Percentiles rank a stretch among this genome's conserved stretches.
These are phyloP conservation scores for Tachysurus vachellii DNA, from an alignment of 2,113 vertebrate species.

Conservation along the genomic window DNA sequence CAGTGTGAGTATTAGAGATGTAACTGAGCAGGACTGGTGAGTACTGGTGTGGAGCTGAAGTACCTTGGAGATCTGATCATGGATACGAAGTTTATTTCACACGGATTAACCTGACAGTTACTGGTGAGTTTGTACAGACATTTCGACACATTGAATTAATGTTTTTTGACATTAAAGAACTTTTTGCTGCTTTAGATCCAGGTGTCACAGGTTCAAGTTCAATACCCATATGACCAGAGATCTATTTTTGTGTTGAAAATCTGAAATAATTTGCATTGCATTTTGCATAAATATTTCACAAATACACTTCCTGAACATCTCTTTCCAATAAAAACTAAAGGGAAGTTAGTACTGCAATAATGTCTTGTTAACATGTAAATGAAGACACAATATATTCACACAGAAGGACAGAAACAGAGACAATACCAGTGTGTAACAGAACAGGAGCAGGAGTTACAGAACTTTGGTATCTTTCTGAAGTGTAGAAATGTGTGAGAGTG, in stretches of 20 bases:
- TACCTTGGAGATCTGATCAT: background rate
- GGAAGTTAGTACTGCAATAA: background rate
- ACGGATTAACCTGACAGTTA: background rate
- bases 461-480: too few relatives aligned
- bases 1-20: background rate
- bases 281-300: too few relatives aligned
- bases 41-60: constrained; percentile 13
- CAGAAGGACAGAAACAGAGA: too few relatives aligned
- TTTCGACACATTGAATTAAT: background rate
- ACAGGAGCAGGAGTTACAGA: too few relatives aligned
- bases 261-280: too few relatives aligned
- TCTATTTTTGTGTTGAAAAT: too few relatives aligned
- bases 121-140: too few relatives aligned
- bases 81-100: constrained; percentile 7
- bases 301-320: background rate
- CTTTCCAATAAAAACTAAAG: background rate
- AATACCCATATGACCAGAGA: background rate
- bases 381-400: background rate
- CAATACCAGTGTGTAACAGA: too few relatives aligned
- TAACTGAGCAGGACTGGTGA: constrained; percentile 14
- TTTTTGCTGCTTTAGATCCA: background rate
- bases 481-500: background rate
- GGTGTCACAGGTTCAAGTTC: too few relatives aligned
- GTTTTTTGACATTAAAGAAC: background rate
- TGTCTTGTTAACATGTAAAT: background rate